A percentile compares a stretch with the other conserved stretches of the same genome.
Evolutionary conservation across 2,113 vertebrate species (phyloP).

Genomic region (Dipodomys ordii): DNA sequence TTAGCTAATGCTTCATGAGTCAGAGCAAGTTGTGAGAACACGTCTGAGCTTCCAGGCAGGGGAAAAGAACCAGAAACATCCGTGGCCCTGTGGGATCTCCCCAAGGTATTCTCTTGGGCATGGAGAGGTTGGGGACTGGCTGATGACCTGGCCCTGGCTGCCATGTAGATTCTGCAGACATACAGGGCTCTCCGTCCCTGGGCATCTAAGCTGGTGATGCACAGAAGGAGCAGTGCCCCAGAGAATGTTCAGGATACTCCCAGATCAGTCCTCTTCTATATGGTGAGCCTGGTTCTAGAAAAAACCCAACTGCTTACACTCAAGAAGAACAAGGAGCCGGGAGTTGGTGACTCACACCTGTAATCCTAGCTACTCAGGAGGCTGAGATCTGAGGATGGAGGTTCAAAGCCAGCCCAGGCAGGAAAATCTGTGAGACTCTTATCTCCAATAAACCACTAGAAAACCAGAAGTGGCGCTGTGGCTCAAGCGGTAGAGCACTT

Average conservation of each 20-base stretch:
- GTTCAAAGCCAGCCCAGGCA: too few species aligned
- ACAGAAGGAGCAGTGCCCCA: background rate
- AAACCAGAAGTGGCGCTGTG: too few species aligned
- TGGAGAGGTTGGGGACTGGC: background rate
- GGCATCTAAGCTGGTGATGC: background rate
- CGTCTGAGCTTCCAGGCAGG: background rate
- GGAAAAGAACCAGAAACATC: background rate
- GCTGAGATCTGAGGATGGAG: too few species aligned
- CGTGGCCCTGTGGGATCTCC: background rate
- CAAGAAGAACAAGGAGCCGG: too few species aligned
- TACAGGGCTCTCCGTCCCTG: background rate
- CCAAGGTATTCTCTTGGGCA: background rate
- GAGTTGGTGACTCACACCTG: too few species aligned
- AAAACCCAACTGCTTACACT: background rate
- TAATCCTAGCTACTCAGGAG: too few species aligned
- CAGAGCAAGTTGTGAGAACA: background rate
- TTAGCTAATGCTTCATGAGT: background rate
- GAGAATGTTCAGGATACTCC: background rate
- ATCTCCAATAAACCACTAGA: too few species aligned
- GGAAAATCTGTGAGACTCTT: too few species aligned
- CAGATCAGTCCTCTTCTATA: background rate
- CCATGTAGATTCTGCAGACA: background rate
- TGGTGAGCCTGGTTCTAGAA: background rate
- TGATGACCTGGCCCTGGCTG: background rate
- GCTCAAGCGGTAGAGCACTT: too few species aligned